Percentiles rank a stretch among this genome's conserved stretches.
phyloP scores from a whole-genome alignment of 2,888 invertebrate species.

The Zelleria hepariella region DNA sequence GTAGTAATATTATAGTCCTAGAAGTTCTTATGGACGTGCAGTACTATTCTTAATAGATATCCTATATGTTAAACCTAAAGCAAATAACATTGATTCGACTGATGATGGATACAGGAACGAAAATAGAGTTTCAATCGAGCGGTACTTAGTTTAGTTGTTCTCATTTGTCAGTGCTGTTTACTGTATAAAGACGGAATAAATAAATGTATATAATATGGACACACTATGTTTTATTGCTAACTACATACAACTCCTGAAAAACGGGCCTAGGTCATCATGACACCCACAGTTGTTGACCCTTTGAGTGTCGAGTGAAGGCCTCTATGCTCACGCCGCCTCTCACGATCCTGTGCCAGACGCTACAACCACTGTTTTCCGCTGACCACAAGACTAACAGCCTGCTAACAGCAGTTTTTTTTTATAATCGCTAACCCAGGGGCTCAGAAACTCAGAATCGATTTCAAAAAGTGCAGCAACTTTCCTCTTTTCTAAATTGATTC shows the following conservation, averaged over 20 bases:
- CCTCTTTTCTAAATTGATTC: no score
- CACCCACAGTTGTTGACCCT: no score
- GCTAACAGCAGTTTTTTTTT: no score
- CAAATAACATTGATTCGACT: not conserved
- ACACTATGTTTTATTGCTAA: not conserved
- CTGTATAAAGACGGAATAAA: conserved; percentile 31
- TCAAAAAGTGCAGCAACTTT: no score
- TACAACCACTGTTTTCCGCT: not conserved
- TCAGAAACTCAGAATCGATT: no score
- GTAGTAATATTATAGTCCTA: not conserved
- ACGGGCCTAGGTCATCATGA: no score
- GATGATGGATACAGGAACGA: conserved; percentile 1
- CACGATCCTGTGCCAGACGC: no score
- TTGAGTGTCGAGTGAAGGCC: no score
- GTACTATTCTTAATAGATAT: not conserved
- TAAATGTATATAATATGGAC: conserved; percentile 35
- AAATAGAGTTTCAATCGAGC: not conserved
- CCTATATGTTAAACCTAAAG: not conserved
- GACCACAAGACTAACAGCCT: no score
- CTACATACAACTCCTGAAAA: no score
- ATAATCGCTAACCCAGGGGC: no score
- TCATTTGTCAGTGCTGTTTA: conserved; percentile 27
- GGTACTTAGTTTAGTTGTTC: conserved; percentile 18
- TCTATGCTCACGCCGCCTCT: no score
- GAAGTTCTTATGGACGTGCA: not conserved